phyloP scores from a whole-genome alignment of 1,140 invertebrate species.

The Subanguina moxae region DNA sequence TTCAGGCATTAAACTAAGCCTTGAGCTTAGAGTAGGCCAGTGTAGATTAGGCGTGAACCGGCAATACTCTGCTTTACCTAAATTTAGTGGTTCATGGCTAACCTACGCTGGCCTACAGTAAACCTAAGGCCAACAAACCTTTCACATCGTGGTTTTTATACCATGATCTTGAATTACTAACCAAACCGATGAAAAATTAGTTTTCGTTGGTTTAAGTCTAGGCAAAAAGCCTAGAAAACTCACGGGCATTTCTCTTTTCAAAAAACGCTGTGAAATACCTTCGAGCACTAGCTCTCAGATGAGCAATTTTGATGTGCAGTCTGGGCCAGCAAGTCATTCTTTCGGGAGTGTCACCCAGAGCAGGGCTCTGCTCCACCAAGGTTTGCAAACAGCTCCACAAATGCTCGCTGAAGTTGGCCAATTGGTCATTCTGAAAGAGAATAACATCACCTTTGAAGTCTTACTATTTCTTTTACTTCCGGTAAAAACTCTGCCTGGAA shows the following conservation, averaged over 20 bases:
- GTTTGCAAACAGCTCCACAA: conserved; percentile 7
- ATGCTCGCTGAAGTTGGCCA: conserved; percentile 11
- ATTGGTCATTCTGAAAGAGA: conserved; percentile 13
- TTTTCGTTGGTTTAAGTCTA: too few species aligned
- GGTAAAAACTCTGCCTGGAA: conserved; percentile 17
- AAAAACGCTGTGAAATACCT: conserved; percentile 16
- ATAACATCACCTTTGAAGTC: not conserved
- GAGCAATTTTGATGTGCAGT: conserved; percentile 15
- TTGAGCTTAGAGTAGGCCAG: too few species aligned
- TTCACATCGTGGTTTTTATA: too few species aligned
- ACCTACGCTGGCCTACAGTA: too few species aligned
- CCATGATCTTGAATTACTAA: too few species aligned
- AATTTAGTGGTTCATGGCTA: too few species aligned
- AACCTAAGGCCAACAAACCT: too few species aligned
- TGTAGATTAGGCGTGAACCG: too few species aligned
- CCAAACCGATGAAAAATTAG: too few species aligned
- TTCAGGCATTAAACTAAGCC: too few species aligned
- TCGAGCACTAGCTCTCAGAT: conserved; percentile 13
- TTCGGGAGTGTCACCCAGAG: conserved; percentile 10
- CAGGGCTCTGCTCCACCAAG: conserved; percentile 16
- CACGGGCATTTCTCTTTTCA: conserved; percentile 14
- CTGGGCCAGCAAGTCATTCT: not conserved
- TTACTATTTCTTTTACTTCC: conserved; percentile 1
- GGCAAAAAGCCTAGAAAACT: conserved; percentile 10
- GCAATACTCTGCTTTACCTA: too few species aligned